Evolutionary conservation across 2,797 vertebrate species (phyloP), one percentile per base, ranked within the genome.

Genomic region (Rhinoraja longicauda): DNA sequence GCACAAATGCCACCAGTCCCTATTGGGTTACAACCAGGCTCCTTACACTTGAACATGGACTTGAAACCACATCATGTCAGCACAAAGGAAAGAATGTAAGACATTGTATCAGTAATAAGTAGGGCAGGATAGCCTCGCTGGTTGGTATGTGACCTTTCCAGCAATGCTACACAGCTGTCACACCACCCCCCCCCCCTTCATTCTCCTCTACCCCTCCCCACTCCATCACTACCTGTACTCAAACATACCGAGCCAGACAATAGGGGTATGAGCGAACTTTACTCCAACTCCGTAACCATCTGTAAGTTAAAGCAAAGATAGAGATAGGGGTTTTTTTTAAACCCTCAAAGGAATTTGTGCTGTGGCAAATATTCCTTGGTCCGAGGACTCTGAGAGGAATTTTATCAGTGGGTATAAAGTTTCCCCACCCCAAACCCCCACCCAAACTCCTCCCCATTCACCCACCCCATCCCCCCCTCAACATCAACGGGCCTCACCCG

Each of bases 101-200:
- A 95, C 82, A 93, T 94, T 95, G 95, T 95, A 94, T 95, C 94
- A 94, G 84, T 93, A 93, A 95, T 94, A 95, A 94, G 94, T 94
- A 93, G 93, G 92, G 93, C 82, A 94, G 94, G 94, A 94, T 94
- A 93, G 94, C 94, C 93, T 94, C 94, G 93, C 93, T 93, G 93
- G 93, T 94, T 94, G 95, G 95, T 95, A 95, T 95, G 96, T 95
- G 95, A 95, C 95, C 96, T 95, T 96, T 95, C 94, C 94, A 93
- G 93, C 93, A 94, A 94, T 94, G 94, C 95, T 95, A 88, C 93
- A 93, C 95, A 96, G 96, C 96, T 96, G 95, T 94, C 93, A 94
- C 94, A 95, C 94, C 93, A 94, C 94, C 94, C 94, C 29, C 62
- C 62, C 45, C 26, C 1, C 53, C 57, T 64, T 45, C 78, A 8